Conservation (phyloP, 2,113 vertebrate genomes). For the Polyodon spathula region DNA sequence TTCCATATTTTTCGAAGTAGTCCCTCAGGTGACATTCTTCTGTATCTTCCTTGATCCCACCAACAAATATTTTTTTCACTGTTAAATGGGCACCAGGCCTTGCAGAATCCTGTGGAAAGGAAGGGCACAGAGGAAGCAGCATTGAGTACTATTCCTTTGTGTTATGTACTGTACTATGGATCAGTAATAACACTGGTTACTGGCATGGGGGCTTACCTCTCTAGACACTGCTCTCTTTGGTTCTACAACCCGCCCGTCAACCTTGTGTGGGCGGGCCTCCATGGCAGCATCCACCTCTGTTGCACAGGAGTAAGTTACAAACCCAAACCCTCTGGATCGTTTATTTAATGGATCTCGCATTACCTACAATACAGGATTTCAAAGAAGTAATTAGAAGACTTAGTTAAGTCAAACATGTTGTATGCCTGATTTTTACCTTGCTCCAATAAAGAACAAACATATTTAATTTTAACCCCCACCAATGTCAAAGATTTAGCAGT, state of each 20-base stretch:
- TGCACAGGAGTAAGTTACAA: conserved; percentile 86
- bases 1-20: conserved; percentile 91
- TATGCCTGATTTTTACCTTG: too few species aligned
- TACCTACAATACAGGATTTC: conserved; percentile 56
- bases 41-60: conserved; percentile 94
- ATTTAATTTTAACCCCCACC: too few species aligned
- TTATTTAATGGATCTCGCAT: conserved; percentile 93
- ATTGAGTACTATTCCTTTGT: not conserved
- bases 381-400: too few species aligned
- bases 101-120: conserved; percentile 76
- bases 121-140: not conserved
- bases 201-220: conserved; percentile 61
- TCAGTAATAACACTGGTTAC: not conserved
- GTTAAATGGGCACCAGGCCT: conserved; percentile 93
- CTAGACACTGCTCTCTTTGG: conserved; percentile 94
- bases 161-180: not conserved
- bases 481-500: too few species aligned
- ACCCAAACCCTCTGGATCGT: conserved; percentile 90
- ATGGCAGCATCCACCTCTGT: conserved; percentile 86
- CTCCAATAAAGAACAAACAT: too few species aligned
- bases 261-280: conserved; percentile 86
- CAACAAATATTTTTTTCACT: conserved; percentile 97
- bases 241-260: conserved; percentile 90
- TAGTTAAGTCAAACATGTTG: too few species aligned
- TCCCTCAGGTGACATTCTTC: conserved; percentile 90